phyloP scores from a whole-genome alignment of 2,113 vertebrate species.

The Chionomys nivalis region DNA sequence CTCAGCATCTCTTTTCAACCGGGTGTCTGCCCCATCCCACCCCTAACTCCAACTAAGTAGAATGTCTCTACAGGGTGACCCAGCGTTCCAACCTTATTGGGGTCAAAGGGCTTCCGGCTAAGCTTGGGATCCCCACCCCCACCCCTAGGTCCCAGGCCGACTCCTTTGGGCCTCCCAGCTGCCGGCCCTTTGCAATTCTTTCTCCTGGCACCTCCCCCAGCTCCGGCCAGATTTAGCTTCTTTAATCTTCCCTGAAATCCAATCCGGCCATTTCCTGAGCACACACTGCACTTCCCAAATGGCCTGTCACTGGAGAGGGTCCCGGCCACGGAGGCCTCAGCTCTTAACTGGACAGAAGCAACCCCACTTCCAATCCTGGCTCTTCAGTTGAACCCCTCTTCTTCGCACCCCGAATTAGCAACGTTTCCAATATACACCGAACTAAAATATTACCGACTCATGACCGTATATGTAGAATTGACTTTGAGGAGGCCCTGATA shows the following conservation, averaged over 20 bases:
- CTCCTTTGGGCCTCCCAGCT: background rate
- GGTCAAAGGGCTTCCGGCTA: conserved; percentile 71
- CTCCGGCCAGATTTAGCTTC: conserved; percentile 78
- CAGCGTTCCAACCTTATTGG: conserved; percentile 49
- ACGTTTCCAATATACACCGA: background rate
- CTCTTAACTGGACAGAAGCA: background rate
- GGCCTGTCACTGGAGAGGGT: conserved; percentile 44
- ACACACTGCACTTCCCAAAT: conserved; percentile 71
- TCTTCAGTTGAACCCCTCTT: background rate
- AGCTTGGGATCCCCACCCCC: conserved; percentile 59
- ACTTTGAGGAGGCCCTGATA: background rate
- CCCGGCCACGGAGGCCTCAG: background rate
- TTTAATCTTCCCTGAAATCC: conserved; percentile 78
- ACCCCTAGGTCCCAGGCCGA: background rate
- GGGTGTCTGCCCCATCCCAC: background rate
- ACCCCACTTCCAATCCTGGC: background rate
- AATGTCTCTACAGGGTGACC: conserved; percentile 31
- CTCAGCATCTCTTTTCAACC: background rate
- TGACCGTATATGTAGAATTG: background rate
- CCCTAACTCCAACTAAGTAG: background rate
- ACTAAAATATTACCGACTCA: background rate
- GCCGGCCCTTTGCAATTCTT: conserved; percentile 7
- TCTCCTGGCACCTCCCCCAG: conserved; percentile 52
- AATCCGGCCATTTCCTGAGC: conserved; percentile 72
- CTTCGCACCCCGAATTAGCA: background rate